Base-by-base conservation (phyloP, 2,797 vertebrate genomes). In the Hypotaenidia okinawae region DNA sequence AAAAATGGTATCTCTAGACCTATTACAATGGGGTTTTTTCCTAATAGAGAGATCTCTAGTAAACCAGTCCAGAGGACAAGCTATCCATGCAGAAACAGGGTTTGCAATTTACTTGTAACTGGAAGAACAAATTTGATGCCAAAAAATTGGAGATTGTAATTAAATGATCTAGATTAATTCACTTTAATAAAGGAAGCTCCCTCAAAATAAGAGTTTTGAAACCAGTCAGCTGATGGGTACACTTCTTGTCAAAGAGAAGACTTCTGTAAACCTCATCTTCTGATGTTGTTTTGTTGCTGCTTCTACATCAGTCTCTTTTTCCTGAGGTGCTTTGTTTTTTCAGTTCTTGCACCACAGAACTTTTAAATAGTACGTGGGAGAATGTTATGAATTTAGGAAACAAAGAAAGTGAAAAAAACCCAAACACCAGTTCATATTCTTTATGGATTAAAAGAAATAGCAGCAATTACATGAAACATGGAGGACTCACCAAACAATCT, bases 351-450 rank as follows among this genome's bases (percentile, higher is more conserved):
- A 59, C 17, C 25, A 37, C 4, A 25, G 10, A 69, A 51, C 4
- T 9, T 10, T 78, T 63, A 86, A 66, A 84, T 8, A 70, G 25
- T 3, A 16, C 7, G 6, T 49, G 18, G 18, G 73, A 57, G 5
- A 55, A 62, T 35, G 3, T 58, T 81, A 16, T 77, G 12, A 16
- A 28, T 82, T 73, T 66, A 58, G 23, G 35, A 78, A 76, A 73
- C 4, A 75, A 88, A 28, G 6, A 41, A 70, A 25, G 43, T 6
- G 15, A 52, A 52, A 28, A 62, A 49, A 9, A 7, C 5, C 16
- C 6, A 19, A 45, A 45, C 28, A 39, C 0, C 0, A 16, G 5
- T 41, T 61, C 2, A 19, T 83, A 70, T 87, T 32, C 18, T 74
- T 63, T 80, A n/a, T 21, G 5, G 57, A 63, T 47, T 47, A 57